Evolutionary conservation across 2,113 vertebrate genomes (phyloP).

Genomic region (Thermophis baileyi): DNA sequence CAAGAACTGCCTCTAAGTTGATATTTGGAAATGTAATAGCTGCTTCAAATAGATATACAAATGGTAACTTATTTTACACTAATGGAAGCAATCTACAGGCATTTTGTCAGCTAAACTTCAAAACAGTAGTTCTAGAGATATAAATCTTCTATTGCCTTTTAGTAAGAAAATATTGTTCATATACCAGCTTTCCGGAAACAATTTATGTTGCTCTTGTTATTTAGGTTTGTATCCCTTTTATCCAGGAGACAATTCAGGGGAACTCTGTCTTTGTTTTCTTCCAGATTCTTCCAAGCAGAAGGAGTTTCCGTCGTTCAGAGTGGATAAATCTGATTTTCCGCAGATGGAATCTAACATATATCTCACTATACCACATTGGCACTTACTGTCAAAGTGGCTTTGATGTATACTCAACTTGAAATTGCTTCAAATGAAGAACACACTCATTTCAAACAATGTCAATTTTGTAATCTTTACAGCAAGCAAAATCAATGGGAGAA

Average conservation of each 20-base stretch:
- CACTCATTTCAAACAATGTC: background rate
- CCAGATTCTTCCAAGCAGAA: background rate
- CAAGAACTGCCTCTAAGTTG: background rate
- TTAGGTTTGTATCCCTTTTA: background rate
- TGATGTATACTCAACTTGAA: background rate
- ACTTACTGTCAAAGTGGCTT: background rate
- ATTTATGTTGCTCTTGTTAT: background rate
- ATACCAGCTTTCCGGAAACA: background rate
- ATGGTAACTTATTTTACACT: background rate
- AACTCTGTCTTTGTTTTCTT: background rate
- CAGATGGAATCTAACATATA: background rate
- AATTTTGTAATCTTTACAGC: background rate
- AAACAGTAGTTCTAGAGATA: background rate
- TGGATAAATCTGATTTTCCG: background rate
- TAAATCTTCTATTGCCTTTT: background rate
- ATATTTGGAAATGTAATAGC: background rate
- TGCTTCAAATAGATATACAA: background rate
- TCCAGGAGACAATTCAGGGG: background rate
- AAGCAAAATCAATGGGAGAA: background rate
- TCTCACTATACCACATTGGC: background rate
- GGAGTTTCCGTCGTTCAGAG: background rate
- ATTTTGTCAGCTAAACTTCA: background rate
- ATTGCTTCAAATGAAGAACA: background rate
- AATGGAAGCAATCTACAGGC: background rate
- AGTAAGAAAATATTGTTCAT: background rate